Percentiles rank a stretch among this genome's conserved stretches.
phyloP scores from a whole-genome alignment of 1,140 invertebrate genomes.

The Andricus grossulariae region DNA sequence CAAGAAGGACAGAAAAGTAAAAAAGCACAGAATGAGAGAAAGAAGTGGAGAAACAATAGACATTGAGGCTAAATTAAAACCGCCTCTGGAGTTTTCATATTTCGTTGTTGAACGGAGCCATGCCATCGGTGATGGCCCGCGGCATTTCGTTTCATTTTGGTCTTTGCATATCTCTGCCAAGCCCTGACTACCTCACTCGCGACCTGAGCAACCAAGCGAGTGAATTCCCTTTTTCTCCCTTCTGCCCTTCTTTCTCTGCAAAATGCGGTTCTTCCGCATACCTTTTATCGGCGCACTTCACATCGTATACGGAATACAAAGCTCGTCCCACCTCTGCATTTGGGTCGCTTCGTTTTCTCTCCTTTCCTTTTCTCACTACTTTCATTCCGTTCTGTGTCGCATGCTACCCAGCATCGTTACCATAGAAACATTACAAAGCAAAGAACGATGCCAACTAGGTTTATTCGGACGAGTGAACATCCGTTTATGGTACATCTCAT shows the following conservation, averaged over 20 bases:
- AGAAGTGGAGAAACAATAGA: conserved; percentile 69
- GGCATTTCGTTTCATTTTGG: conserved; percentile 73
- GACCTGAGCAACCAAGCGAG: conserved; percentile 25
- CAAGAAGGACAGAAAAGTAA: not conserved
- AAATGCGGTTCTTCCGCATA: conserved; percentile 17
- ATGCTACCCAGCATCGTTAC: conserved; percentile 3
- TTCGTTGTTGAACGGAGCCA: conserved; percentile 64
- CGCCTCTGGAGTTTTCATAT: conserved; percentile 75
- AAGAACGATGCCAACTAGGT: conserved; percentile 27
- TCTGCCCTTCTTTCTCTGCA: conserved; percentile 34
- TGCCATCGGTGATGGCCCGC: conserved; percentile 50
- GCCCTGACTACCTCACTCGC: conserved; percentile 34
- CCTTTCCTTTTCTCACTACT: not conserved
- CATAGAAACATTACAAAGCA: conserved; percentile 28
- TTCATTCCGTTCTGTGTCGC: conserved; percentile 26
- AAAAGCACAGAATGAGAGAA: conserved; percentile 17
- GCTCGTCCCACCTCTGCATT: conserved; percentile 47
- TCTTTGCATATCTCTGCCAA: conserved; percentile 55
- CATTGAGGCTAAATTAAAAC: conserved; percentile 76
- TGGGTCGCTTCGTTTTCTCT: conserved; percentile 41
- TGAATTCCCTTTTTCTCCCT: conserved; percentile 43
- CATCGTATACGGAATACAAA: conserved; percentile 48
- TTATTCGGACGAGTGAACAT: conserved; percentile 19
- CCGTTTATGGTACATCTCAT: conserved; percentile 9
- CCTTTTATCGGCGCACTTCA: conserved; percentile 50